phyloP scores from a whole-genome alignment of 2,888 invertebrate genomes.

The Tinea trinotella region DNA sequence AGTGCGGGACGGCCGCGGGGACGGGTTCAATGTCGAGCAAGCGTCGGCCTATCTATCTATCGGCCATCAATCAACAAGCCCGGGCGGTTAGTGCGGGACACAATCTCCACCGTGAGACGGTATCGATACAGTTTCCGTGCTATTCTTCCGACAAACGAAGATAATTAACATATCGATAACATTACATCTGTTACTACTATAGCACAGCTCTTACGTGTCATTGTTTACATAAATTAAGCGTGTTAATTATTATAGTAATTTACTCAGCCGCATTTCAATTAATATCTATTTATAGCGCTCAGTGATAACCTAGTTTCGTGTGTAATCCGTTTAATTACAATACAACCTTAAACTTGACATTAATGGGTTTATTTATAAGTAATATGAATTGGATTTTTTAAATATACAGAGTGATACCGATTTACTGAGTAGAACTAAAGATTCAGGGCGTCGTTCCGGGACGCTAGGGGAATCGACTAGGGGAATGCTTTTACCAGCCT shows the following conservation, averaged over 20 bases:
- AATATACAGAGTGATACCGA: no score
- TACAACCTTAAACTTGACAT: neutral
- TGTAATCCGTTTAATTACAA: neutral
- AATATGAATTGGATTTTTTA: neutral
- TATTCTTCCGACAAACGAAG: neutral
- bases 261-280: neutral
- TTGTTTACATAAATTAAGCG: slow-evolving; percentile 2
- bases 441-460: no score
- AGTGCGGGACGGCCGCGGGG: slow-evolving; percentile 34
- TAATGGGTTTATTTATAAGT: neutral
- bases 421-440: no score
- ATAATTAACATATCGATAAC: slow-evolving; percentile 4
- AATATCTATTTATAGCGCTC: neutral
- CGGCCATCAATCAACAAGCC: slow-evolving; percentile 62
- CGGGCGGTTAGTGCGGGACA: slow-evolving; percentile 23
- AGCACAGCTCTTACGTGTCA: neutral
- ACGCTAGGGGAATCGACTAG: no score
- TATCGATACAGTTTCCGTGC: slow-evolving; percentile 3
- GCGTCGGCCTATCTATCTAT: slow-evolving; percentile 56
- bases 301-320: neutral
- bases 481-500: no score
- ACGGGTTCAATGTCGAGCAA: slow-evolving; percentile 65
- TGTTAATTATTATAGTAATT: slow-evolving; percentile 1
- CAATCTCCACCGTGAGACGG: slow-evolving; percentile 1
- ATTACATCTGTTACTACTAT: neutral